Evolutionary conservation across 2,888 invertebrate species (phyloP), one percentile per base, ranked within the genome.

Genomic region (Cephus spinipes): DNA sequence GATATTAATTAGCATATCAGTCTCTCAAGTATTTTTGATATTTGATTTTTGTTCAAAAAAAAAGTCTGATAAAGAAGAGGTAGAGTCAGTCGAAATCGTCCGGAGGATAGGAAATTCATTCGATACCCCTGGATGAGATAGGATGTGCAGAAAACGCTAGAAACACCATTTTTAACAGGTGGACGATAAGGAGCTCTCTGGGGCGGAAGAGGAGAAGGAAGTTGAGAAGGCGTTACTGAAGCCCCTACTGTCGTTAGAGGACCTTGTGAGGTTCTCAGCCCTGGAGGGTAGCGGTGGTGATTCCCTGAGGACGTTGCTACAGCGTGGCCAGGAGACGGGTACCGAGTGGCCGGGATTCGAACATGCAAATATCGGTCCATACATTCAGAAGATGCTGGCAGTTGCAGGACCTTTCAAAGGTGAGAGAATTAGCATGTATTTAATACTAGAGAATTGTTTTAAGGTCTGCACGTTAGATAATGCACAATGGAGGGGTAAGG

Each of bases 201-300:
- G 93, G 33, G 93, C 94, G 76, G 94, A 94, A 86, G 94, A 94
- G 87, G 93, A 94, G 86, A 94, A 94, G 87, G 93, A 94, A 89
- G 94, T 93, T 77, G 94, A 93, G 86, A 93, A 93, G 87, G 93
- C 93, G 40, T 89, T 94, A 82, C 92, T 93, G 88, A 93, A 93
- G 84, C 94, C 94, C 55, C 87, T 94, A 83, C 89, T 94, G 77
- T 93, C 94, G 74, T 91, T 94, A 88, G 94, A 94, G 87, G 94
- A 95, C 90, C 92, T 94, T 87, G 89, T 94, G 79, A 91, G 94
- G 85, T 92, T 94, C 83, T 92, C 94, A 30, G 92, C 92, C 78
- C 89, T 93, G 83, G 93, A 93, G 82, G 87, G 88, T 68, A 82
- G 88, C 84, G 92, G 92, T 82, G 91, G 92, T 3, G 94, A 94